Evolutionary conservation across 2,888 invertebrate genomes (phyloP).

Genomic region (Coenonympha arcania): DNA sequence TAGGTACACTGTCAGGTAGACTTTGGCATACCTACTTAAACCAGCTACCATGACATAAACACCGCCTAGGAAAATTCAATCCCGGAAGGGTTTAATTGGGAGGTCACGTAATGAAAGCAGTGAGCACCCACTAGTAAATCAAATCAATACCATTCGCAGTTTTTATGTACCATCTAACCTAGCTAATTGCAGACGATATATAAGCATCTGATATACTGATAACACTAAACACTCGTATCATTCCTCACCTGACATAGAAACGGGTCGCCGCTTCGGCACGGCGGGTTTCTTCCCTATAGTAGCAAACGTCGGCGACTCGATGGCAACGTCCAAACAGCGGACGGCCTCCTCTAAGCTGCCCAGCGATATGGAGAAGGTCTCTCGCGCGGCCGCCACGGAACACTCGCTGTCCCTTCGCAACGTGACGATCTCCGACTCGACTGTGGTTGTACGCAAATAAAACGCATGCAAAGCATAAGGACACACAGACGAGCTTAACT

Average conservation of each 20-base stretch:
- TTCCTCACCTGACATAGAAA: slow-evolving; percentile 76
- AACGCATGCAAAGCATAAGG: slow-evolving; percentile 33
- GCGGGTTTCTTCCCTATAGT: slow-evolving; percentile 69
- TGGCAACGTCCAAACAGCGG: slow-evolving; percentile 58
- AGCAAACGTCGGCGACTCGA: slow-evolving; percentile 58
- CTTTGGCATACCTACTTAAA: too few species aligned
- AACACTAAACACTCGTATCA: background rate
- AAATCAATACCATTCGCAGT: too few species aligned
- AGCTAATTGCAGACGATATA: background rate
- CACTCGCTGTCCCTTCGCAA: slow-evolving; percentile 73
- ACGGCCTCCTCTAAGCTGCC: slow-evolving; percentile 68
- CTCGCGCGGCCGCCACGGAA: slow-evolving; percentile 58
- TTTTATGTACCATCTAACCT: too few species aligned
- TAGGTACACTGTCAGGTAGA: too few species aligned
- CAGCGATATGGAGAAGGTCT: slow-evolving; percentile 66
- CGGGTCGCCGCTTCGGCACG: slow-evolving; percentile 71
- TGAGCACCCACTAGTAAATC: too few species aligned
- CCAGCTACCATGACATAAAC: too few species aligned
- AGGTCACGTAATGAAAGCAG: too few species aligned
- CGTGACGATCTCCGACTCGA: slow-evolving; percentile 71
- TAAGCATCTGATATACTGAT: background rate
- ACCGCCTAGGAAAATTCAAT: too few species aligned
- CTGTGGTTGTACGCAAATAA: slow-evolving; percentile 34
- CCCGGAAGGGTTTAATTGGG: too few species aligned
- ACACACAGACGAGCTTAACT: slow-evolving; percentile 27